Base-by-base conservation (phyloP, 2,113 vertebrate genomes). In the Nestor notabilis region DNA sequence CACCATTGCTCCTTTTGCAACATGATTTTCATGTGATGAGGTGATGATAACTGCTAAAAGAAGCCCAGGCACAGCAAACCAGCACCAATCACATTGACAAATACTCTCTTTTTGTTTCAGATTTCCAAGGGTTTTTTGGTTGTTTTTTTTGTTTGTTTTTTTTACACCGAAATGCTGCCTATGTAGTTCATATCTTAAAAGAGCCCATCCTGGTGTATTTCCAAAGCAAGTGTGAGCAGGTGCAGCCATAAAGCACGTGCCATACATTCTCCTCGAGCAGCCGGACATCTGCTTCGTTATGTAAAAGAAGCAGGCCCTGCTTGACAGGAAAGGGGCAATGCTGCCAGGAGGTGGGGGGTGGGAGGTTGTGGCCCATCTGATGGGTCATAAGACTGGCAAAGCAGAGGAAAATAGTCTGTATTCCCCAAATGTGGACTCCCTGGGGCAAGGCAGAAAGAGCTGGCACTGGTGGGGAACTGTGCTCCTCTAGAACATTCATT, bases 211-310 rank as follows among this genome's bases (percentile, higher is more conserved):
- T 89, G 74, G 94, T 85, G 56, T 95, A 56, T 92, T 88, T 82
- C 83, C 90, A 94, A 94, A 87, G 90, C 80, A 85, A 91, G 87
- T 25, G 6, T 85, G 65, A 97, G 92, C 93, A 94, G 92, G 94
- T 96, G 96, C 93, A 91, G 69, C 66, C 65, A 20, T 91, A 85
- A 95, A 82, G 75, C 76, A 82, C 1, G 0, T 14, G 0, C 63
- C 66, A 52, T 89, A 94, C 82, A 94, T 95, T 93, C 89, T 94
- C 74, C 60, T 78, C 5, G 2, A 69, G 93, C 72, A 76, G 81
- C n/a, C 7, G 6, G 93, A 95, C 94, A 96, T 94, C 94, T 97
- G 96, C 84, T 97, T 77, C 79, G 86, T 79, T 28, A 18, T 82
- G 77, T 95, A 95, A 85, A 95, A 97, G 82, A 43, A 50, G 56